These are phyloP conservation scores for Silvanus unidentatus DNA, from an alignment of 2,888 invertebrate genomes.

Conservation along the genomic window DNA sequence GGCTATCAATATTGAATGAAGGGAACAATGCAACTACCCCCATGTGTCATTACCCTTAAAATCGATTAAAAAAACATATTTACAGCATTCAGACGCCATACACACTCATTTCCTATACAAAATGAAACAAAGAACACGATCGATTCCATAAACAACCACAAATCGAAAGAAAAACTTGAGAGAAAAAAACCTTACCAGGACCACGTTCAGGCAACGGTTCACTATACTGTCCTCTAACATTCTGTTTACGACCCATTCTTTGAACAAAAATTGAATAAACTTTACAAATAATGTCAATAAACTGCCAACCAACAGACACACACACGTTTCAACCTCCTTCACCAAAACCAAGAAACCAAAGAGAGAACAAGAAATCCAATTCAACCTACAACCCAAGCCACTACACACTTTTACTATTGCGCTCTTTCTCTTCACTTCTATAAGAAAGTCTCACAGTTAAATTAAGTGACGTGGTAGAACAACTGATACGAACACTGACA, in stretches of 20 bases:
- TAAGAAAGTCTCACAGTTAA: neutral
- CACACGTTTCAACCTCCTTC: too few relatives aligned
- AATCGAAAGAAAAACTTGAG: too few relatives aligned
- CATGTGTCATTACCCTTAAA: too few relatives aligned
- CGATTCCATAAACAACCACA: too few relatives aligned
- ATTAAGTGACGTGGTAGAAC: neutral
- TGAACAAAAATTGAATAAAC: neutral
- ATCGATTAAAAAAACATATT: too few relatives aligned
- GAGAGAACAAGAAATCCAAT: neutral
- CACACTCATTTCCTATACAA: too few relatives aligned
- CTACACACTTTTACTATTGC: neutral
- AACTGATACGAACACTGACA: neutral
- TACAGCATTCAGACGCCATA: too few relatives aligned
- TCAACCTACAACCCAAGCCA: neutral
- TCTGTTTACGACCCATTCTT: constrained; percentile 48
- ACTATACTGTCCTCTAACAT: constrained; percentile 31
- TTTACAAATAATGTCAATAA: constrained; percentile 3
- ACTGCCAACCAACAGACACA: neutral
- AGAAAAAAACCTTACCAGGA: constrained; percentile 48
- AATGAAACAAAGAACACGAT: too few relatives aligned
- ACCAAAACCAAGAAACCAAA: neutral
- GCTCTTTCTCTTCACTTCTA: neutral
- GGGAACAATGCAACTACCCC: too few relatives aligned
- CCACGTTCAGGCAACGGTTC: constrained; percentile 48
- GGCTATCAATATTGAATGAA: too few relatives aligned